Evolutionary conservation across 2,888 invertebrate genomes (phyloP).

Genomic region (Drosophila pseudotalamancana): DNA sequence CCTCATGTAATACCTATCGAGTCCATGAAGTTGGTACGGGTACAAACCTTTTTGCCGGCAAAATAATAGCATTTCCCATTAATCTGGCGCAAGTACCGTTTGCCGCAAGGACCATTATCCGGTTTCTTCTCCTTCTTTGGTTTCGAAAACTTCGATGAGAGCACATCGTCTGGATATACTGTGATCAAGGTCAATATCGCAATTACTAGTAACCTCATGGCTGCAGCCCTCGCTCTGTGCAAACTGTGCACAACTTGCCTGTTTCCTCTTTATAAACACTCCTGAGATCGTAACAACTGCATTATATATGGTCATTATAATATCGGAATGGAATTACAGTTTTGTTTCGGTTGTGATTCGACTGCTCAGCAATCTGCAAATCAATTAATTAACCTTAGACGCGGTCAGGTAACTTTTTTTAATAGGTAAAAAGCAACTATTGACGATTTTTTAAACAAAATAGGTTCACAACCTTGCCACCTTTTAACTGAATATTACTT

Average conservation of each 20-base stretch:
- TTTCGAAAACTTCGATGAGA: not conserved
- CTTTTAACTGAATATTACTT: too few relatives aligned
- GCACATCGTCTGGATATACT: conserved; percentile 42
- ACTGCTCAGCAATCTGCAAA: conserved; percentile 30
- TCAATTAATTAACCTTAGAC: conserved; percentile 49
- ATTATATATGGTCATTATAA: conserved; percentile 18
- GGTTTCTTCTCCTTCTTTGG: not conserved
- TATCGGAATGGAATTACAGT: not conserved
- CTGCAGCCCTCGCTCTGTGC: conserved; percentile 30
- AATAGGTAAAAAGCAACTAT: not conserved
- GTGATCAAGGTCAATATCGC: conserved; percentile 51
- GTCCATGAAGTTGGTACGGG: not conserved
- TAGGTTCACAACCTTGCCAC: too few relatives aligned
- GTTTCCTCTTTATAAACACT: conserved; percentile 66
- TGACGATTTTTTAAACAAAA: too few relatives aligned
- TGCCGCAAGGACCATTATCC: conserved; percentile 58
- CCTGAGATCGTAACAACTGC: conserved; percentile 27
- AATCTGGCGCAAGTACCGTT: conserved; percentile 37
- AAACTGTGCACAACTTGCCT: conserved; percentile 38
- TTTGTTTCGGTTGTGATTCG: conserved; percentile 3
- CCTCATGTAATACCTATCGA: not conserved
- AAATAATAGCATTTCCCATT: conserved; percentile 62
- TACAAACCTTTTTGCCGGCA: conserved; percentile 47
- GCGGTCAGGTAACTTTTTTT: not conserved
- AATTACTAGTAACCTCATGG: conserved; percentile 58